Base-by-base conservation (phyloP, 2,888 invertebrate species). In the Tortricodes alternella region DNA sequence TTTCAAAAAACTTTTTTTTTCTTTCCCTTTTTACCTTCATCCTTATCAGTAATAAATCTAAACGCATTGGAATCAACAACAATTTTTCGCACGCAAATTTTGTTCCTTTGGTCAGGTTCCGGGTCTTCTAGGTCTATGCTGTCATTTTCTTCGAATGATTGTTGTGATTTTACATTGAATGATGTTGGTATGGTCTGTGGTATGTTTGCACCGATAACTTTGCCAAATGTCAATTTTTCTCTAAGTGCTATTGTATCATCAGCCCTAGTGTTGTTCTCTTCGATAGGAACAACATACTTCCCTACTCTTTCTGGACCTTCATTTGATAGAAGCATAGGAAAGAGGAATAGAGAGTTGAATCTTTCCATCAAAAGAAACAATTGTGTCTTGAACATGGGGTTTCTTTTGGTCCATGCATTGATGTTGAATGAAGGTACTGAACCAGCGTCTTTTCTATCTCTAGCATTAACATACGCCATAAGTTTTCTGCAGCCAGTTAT, bases 271-370 rank as follows among this genome's bases (percentile, higher is more conserved):
- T 16, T 15, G 24, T 4, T 3, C 1, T 18, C n/a, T 11, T n/a
- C n/a, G n/a, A n/a, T 18, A 1, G 2, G 5, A 8, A 23, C 7
- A 1, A 19, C n/a, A n/a, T n/a, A 9, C 16, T 21, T 56, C 7
- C 56, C 50, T 13, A 38, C n/a, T 50, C 21, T 8, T 39, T 52
- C 52, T 16, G 71, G 67, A 7, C 58, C 60, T 57, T 71, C 73
- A 64, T 80, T 82, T 0, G 87, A 82, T n/a, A 86, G 68, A 24
- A 85, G 58, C 74, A 85, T 68, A 9, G 87, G 84, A 83, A 84
- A 85, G 24, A 83, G 57, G 50, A 86, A 86, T 37, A 87, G 63
- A 24, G 62, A 46, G 60, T 79, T 74, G 56, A 84, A 80, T 7
- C 86, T 67, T 51, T 83, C 80, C 61, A 79, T 66, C 23, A 84